Evolutionary conservation across 2,113 vertebrate species (phyloP), one percentile per base, ranked within the genome.

Genomic region (Siniperca knerii): DNA sequence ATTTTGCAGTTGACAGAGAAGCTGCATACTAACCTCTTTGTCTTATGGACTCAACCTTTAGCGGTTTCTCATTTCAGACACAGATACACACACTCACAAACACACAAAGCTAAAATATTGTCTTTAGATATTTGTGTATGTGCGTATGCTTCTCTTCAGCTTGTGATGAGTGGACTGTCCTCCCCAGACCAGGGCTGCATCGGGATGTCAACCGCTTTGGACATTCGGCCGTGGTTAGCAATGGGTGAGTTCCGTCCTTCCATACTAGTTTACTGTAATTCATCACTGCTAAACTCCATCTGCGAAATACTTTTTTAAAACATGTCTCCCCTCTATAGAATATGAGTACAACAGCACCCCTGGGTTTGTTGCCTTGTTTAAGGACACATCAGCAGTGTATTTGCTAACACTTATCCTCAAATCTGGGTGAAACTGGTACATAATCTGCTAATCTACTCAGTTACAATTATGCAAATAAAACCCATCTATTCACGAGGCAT

Each of bases 141-240:
- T 84, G 54, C 70, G 35, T 83, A 33, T 88, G 40, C 52, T 60
- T 54, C 25, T 87, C 80, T 7, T 54, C 84, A 98, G 97, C 96
- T 42, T 98, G 97, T 11, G 97, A 98, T 6, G 92, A 94, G 0
- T 98, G 97, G 97, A 94, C 94, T 0, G 93, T 97, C 52, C 96
- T 98, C 48, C 97, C 97, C 25, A 96, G 93, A 64, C 97, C 97
- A 0, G 89, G 79, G 12, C 96, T 98, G 65, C 96, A 96, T 20
- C 95, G 95, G 0, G 96, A 98, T 3, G 90, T 96, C 83, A 97
- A 97, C 93, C 96, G 97, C 66, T 98, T 98, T 42, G 97, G 98
- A 57, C 97, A 97, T 71, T 97, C 97, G 0, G 96, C 97, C 0
- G 96, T 97, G 77, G 94, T 97, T 1, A 92, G 94, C 89, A 97